Conservation (phyloP, 2,888 invertebrate genomes). For the Malachius bipustulatus region DNA sequence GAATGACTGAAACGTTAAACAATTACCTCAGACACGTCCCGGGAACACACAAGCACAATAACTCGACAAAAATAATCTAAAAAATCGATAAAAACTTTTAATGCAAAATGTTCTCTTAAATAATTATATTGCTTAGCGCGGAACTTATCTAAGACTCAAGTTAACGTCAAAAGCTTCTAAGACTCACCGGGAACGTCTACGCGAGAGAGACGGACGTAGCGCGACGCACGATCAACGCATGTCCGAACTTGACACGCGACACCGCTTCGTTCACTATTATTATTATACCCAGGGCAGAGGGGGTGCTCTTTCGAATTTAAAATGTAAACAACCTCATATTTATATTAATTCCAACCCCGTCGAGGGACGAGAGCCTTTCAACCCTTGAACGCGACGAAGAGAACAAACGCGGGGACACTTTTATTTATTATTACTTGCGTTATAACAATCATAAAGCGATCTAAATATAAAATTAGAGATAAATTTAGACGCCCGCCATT, state of each 20-base stretch:
- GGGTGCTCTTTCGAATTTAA: constrained; percentile 33
- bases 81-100: constrained; percentile 39
- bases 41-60: constrained; percentile 26
- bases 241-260: constrained; percentile 25
- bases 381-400: no score
- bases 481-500: constrained; percentile 37
- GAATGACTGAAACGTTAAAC: constrained; percentile 13
- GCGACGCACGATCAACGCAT: no score
- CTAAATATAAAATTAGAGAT: constrained; percentile 37
- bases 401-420: no score
- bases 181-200: constrained; percentile 28
- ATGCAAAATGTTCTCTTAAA: constrained; percentile 40
- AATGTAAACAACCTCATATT: constrained; percentile 28
- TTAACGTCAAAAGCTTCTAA: constrained; percentile 30
- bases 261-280: constrained; percentile 35
- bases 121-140: constrained; percentile 36
- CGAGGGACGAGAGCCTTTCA: constrained; percentile 9
- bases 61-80: constrained; percentile 30
- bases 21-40: constrained; percentile 25
- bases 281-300: constrained; percentile 30
- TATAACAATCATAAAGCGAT: constrained; percentile 27
- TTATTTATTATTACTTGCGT: no score
- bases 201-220: no score
- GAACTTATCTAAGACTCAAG: constrained; percentile 31
- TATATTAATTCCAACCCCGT: constrained; percentile 15